Base-by-base conservation (phyloP, 1,140 invertebrate genomes). In the Oryzaephilus surinamensis region DNA sequence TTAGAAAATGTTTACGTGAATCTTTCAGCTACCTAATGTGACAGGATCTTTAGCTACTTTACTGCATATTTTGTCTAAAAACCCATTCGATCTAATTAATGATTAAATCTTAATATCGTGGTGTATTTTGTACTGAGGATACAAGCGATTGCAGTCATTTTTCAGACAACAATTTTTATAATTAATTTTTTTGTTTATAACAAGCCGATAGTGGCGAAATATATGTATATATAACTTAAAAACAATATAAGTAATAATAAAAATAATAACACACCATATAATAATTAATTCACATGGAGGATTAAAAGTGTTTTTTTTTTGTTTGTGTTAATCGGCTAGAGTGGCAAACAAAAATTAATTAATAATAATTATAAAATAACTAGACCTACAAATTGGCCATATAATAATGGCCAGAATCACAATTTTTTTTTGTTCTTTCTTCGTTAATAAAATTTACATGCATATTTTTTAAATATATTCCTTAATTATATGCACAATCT, bases 101-200 rank as follows among this genome's bases (percentile, higher is more conserved):
- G 27, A 42, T 46, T 46, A 48, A 43, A n/a, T n/a, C n/a, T 45
- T 51, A 44, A 48, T 55, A 55, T 48, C 50, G 48, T 53, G 50
- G 45, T 51, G 48, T 51, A 48, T 55, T 59, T 60, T 61, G 59
- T 61, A 61, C 57, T 61, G 54, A 56, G 53, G 53, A 60, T 48
- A 54, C 45, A 59, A 59, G 52, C 54, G 52, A 43, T 53, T 46
- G 45, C 50, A 49, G 48, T 55, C 50, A 53, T 49, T 57, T n/a
- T n/a, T n/a, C 55, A 53, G 53, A 53, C 57, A 56, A 59, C 53
- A 58, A 56, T 58, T 40, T 51, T 51, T 48, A 57, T 45, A 51
- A 50, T 55, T 39, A n/a, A n/a, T n/a, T n/a, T n/a, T 20, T 20
- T 4, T 24, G 48, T 58, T 51, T 54, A 24, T 24, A 60, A 59